These are phyloP conservation scores for Porites australiensis DNA, from an alignment of 64 coral and sea anemone genomes.

Conservation along the genomic window DNA sequence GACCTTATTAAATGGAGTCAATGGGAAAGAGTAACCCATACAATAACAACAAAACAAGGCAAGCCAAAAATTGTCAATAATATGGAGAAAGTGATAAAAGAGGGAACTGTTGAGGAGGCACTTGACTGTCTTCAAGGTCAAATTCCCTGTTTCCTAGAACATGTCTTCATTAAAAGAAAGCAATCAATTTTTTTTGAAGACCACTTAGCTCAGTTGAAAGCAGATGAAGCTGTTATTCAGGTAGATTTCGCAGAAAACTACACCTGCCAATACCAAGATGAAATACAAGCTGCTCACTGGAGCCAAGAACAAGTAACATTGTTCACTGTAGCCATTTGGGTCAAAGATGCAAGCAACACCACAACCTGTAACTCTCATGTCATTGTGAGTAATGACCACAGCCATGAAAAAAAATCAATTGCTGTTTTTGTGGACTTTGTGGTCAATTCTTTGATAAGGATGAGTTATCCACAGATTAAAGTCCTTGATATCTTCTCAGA, in stretches of 20 bases:
- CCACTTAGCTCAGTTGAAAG: neutral
- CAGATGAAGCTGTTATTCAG: conserved; percentile 25
- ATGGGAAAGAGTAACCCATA: conserved; percentile 9
- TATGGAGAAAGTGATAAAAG: conserved; percentile 21
- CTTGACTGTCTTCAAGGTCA: conserved; percentile 1
- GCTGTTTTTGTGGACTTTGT: conserved; percentile 29
- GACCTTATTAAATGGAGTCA: conserved; percentile 45
- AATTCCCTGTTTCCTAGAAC: conserved; percentile 29
- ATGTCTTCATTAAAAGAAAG: conserved; percentile 65
- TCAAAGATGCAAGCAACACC: conserved; percentile 12
- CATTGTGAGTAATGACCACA: neutral
- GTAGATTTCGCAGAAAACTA: conserved; percentile 72
- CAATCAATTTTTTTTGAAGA: conserved; percentile 35
- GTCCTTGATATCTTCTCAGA: conserved; percentile 42
- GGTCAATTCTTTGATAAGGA: neutral
- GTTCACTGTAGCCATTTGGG: conserved; percentile 56
- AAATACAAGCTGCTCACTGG: conserved; percentile 60
- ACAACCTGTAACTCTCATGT: neutral
- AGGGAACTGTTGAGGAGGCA: conserved; percentile 54
- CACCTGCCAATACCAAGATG: conserved; percentile 40
- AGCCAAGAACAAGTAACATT: conserved; percentile 44
- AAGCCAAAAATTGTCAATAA: neutral
- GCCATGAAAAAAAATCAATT: conserved; percentile 31
- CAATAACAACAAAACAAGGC: neutral
- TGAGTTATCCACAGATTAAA: neutral